A percentile compares a stretch with the other conserved stretches of the same genome.
These are phyloP conservation scores for Sus scrofa DNA, from an alignment of 2,113 vertebrate species.

Conservation along the genomic window T2T-Sscrofa CM000817.6:28115501-28116000, in stretches of 20 bases:
- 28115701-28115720: neutral
- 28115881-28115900: neutral
- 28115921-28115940: neutral
- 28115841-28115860: too few relatives aligned
- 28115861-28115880: neutral
- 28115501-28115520: neutral
- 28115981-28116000: neutral
- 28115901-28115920: neutral
- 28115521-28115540: neutral
- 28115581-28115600: neutral
- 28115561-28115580: neutral
- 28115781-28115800: neutral
- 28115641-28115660: neutral
- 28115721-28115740: neutral
- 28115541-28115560: neutral
- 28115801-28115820: neutral
- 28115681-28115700: neutral
- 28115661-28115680: neutral
- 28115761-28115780: neutral
- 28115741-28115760: neutral
- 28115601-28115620: neutral
- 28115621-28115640: neutral
- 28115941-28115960: neutral
- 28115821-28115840: neutral
- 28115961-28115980: neutral